phyloP scores from a whole-genome alignment of 2,888 invertebrate genomes.

The Criorhina ranunculi region DNA sequence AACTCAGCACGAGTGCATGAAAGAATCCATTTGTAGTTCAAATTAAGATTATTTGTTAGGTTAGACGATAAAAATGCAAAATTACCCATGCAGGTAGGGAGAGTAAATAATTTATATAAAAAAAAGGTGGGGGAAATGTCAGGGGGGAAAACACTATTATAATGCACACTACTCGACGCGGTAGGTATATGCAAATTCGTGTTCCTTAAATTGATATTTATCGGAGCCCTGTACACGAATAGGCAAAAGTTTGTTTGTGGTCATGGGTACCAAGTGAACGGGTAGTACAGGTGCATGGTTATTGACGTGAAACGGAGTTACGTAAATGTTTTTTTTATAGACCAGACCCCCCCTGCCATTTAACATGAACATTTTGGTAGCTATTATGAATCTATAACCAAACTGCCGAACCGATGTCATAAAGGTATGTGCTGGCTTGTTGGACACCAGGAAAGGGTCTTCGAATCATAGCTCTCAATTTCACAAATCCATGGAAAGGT shows the following conservation, averaged over 20 bases:
- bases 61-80: slow-evolving; percentile 82
- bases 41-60: slow-evolving; percentile 82
- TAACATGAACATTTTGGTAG: too few relatives aligned
- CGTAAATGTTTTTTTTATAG: slow-evolving; percentile 12
- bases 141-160: background rate
- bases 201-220: slow-evolving; percentile 41
- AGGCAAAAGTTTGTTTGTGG: slow-evolving; percentile 41
- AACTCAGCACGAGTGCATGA: slow-evolving; percentile 2
- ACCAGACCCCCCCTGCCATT: background rate
- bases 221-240: slow-evolving; percentile 41
- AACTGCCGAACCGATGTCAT: too few relatives aligned
- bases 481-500: too few relatives aligned
- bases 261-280: slow-evolving; percentile 42
- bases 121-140: slow-evolving; percentile 1
- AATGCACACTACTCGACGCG: slow-evolving; percentile 11
- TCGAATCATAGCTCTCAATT: too few relatives aligned
- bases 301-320: slow-evolving; percentile 38
- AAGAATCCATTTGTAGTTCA: slow-evolving; percentile 77
- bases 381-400: too few relatives aligned
- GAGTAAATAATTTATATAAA: slow-evolving; percentile 16
- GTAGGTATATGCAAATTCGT: slow-evolving; percentile 55
- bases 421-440: too few relatives aligned
- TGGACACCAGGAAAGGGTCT: too few relatives aligned
- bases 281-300: slow-evolving; percentile 53
- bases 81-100: slow-evolving; percentile 78